Conservation (phyloP, 2,113 vertebrate species). For the Archilochus colubris region DNA sequence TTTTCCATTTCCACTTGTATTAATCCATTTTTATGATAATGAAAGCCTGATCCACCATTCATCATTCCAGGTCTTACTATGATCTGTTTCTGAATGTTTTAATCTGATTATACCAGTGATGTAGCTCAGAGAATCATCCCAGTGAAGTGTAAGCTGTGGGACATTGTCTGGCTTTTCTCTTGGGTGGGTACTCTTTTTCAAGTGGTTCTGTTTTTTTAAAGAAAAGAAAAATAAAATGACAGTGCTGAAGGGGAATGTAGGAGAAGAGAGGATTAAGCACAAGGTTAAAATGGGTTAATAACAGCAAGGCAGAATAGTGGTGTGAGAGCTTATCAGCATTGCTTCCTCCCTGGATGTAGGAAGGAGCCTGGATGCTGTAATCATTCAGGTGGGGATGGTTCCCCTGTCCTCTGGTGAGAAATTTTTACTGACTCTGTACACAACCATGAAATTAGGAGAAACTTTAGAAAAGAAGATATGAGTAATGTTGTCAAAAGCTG, state of each 20-base stretch:
- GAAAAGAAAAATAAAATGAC: not conserved
- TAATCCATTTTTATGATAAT: constrained; percentile 1
- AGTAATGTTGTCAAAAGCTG: not conserved
- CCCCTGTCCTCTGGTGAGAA: not conserved
- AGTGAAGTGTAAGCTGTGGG: not conserved
- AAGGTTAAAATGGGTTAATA: constrained; percentile 10
- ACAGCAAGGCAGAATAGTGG: not conserved
- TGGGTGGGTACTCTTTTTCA: not conserved
- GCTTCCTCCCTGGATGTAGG: not conserved
- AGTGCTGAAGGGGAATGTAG: not conserved
- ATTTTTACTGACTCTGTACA: not conserved
- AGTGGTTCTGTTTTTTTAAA: not conserved
- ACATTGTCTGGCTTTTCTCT: not conserved
- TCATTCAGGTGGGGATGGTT: not conserved
- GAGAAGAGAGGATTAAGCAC: not conserved
- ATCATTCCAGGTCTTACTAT: not conserved
- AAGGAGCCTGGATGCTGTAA: not conserved
- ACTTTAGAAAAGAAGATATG: not conserved
- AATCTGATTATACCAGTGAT: constrained; percentile 26
- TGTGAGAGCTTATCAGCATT: not conserved
- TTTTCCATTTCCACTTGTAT: constrained; percentile 3
- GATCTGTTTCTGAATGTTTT: not conserved
- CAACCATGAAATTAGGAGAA: not conserved
- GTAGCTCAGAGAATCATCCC: not conserved
- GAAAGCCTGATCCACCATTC: constrained; percentile 3